Base-by-base conservation (phyloP, 2,113 vertebrate genomes). In the Eretmochelys imbricata region DNA sequence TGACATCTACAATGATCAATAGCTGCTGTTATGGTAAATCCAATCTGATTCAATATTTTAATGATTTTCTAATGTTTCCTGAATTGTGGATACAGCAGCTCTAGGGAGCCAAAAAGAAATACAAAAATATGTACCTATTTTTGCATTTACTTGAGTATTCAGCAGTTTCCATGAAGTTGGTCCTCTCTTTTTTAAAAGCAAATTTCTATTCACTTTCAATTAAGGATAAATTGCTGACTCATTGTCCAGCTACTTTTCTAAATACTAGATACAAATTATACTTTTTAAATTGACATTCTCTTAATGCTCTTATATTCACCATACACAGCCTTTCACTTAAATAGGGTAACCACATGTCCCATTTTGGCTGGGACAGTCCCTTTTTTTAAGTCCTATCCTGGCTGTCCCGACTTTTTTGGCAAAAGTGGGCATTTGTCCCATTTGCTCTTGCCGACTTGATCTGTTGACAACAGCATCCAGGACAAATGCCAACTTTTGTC, bases 1-100 rank as follows among this genome's bases (percentile, higher is more conserved):
- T 0, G 0, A 38, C 69, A 22, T 2, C 6, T 9, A 10, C 5
- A 2, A 0, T 10, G 25, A 38, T n/a, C 49, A 75, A 20, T 27
- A 49, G 22, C 22, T 59, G 85, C 53, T 51, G 13, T 29, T 50
- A 9, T 0, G 0, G 17, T 27, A 65, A 65, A 69, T 19, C 42
- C 19, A 3, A 3, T 14, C 50, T 25, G 11, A 75, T 49, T 62
- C 46, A 19, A 65, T 87, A 6, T 0, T 65, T 22, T 55, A 54
- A 5, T 29, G 29, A 8, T 4, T 59, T 49, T 48, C 12, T 29
- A 22, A 25, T 1, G 6, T 31, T 69, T 31, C 27, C 48, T 10
- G 10, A 88, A 50, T 12, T 17, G 10, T 4, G 42, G 50, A 59
- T 14, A 50, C 3, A 59, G 50, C 4, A 89, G n/a, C 13, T 35